Conservation (phyloP, 2,797 vertebrate genomes). For the Pagetopsis macropterus region DNA sequence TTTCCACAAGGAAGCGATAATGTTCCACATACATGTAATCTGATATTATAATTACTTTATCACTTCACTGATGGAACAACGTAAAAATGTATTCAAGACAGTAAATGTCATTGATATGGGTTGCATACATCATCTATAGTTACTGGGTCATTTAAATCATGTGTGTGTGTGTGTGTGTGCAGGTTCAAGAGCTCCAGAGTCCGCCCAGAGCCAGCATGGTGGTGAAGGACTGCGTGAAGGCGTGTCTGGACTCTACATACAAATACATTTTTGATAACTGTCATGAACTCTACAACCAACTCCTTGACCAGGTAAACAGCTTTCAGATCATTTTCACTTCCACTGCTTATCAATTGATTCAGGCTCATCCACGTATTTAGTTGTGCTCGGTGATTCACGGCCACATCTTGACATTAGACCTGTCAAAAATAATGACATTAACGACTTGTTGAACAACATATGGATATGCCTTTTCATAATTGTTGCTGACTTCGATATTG, state of each 20-base stretch:
- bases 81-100: conserved; percentile 5
- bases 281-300: conserved; percentile 93
- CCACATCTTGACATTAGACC: too few relatives aligned
- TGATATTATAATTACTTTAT: conserved; percentile 37
- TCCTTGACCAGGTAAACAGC: conserved; percentile 91
- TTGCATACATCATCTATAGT: background rate
- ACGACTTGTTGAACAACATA: too few relatives aligned
- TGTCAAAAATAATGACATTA: too few relatives aligned
- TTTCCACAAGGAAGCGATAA: conserved; percentile 35
- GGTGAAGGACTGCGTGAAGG: conserved; percentile 96
- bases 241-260: conserved; percentile 95
- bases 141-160: background rate
- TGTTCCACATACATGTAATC: conserved; percentile 39
- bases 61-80: background rate
- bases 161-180: background rate
- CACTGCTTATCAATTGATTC: background rate
- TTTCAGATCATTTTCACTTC: background rate
- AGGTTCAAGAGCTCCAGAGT: conserved; percentile 97
- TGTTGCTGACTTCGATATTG: too few relatives aligned
- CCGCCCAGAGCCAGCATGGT: conserved; percentile 94
- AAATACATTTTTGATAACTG: conserved; percentile 99
- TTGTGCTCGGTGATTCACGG: background rate
- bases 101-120: conserved; percentile 5
- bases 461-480: too few relatives aligned
- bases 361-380: background rate